phyloP scores from a whole-genome alignment of 2,888 invertebrate species.

The Hypomecis punctinalis region DNA sequence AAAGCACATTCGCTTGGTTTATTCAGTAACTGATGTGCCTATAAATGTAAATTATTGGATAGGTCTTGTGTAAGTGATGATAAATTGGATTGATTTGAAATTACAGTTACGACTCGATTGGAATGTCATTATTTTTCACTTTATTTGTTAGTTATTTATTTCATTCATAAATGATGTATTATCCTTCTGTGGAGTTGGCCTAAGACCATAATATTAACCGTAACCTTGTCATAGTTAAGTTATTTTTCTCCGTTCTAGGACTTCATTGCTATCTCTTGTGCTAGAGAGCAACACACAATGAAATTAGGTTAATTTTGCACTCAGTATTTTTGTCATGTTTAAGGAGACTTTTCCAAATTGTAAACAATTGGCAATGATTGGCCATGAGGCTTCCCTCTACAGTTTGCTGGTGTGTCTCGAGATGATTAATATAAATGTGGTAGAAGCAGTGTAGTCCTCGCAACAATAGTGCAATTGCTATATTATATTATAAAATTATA shows the following conservation, averaged over 20 bases:
- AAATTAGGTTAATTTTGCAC: slow-evolving; percentile 77
- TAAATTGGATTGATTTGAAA: slow-evolving; percentile 71
- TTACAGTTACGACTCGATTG: slow-evolving; percentile 66
- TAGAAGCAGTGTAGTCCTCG: slow-evolving; percentile 82
- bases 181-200: slow-evolving; percentile 70
- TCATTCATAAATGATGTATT: slow-evolving; percentile 54
- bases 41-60: slow-evolving; percentile 82
- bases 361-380: slow-evolving; percentile 69
- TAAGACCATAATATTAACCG: slow-evolving; percentile 66
- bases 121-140: slow-evolving; percentile 53
- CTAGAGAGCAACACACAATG: slow-evolving; percentile 63
- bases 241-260: slow-evolving; percentile 61
- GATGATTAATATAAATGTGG: slow-evolving; percentile 68
- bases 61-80: slow-evolving; percentile 79
- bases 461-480: slow-evolving; percentile 84
- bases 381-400: slow-evolving; percentile 69
- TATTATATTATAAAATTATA: slow-evolving; percentile 77
- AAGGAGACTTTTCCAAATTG: slow-evolving; percentile 74
- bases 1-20: slow-evolving; percentile 81
- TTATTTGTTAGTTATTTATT: slow-evolving; percentile 55
- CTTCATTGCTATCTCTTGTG: slow-evolving; percentile 62
- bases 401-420: slow-evolving; percentile 61
- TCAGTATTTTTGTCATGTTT: slow-evolving; percentile 77
- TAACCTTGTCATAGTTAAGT: slow-evolving; percentile 65
- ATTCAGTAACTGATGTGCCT: slow-evolving; percentile 84